Base-by-base conservation (phyloP, 2,113 vertebrate genomes). In the Siphamia tubifer region DNA sequence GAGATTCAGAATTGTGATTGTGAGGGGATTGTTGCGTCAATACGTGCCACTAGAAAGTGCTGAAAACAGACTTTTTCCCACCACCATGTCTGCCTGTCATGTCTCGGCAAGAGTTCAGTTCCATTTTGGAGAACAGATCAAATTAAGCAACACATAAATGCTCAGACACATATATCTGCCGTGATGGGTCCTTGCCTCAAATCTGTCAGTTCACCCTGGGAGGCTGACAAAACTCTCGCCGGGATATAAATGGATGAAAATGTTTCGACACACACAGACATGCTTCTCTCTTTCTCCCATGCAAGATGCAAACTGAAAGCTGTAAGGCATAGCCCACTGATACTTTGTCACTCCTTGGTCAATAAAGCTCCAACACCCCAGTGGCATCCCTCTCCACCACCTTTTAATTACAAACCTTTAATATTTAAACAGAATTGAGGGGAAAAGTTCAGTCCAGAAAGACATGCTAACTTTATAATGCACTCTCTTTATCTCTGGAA, bases 381-480 rank as follows among this genome's bases (percentile, higher is more conserved):
- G 39, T 68, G 79, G 87, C 71, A 34, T 72, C 60, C 57, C 66
- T 64, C 77, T 89, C 53, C 1, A 74, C 87, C 88, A 87, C 85
- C 84, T 87, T 87, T 90, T 91, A 90, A 91, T 92, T 90, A 90
- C 71, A 81, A 70, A 48, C 47, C 70, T 72, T 92, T 80, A 91
- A 92, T 92, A 90, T 91, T 91, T 91, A 89, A 92, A 85, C 56
- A 89, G 82, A 74, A 77, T 85, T 4, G 86, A 90, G 70, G 65
- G 68, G 25, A 78, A 85, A 73, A 55, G 42, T 56, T 32, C 36
- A 36, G 24, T 13, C 17, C 39, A 42, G 39, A 40, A 77, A 28
- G 56, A 69, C 82, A 60, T 56, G 30, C 16, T 3, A 68, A 83
- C 82, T 88, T 86, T 74, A 44, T 44, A 69, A 34, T 62, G 27